Conservation (phyloP, 2,113 vertebrate genomes). For the Alethe castanea region DNA sequence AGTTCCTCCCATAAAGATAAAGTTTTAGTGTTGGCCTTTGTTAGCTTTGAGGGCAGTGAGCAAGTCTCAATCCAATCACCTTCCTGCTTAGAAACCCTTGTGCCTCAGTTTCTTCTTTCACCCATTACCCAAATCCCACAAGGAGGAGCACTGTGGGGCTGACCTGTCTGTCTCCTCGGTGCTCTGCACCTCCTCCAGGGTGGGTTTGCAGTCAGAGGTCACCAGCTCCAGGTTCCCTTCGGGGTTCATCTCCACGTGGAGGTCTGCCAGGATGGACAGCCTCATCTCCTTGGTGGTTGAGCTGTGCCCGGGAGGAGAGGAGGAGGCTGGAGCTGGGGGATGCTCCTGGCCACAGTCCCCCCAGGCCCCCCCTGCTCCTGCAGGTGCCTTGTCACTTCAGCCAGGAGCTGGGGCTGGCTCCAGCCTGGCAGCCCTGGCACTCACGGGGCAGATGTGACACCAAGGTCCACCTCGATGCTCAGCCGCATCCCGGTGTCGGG, state of each 20-base stretch:
- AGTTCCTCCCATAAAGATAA: not conserved
- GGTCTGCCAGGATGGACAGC: not conserved
- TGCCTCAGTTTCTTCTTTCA: not conserved
- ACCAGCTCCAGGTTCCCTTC: slow-evolving; percentile 42
- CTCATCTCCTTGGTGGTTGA: not conserved
- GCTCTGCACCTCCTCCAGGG: not conserved
- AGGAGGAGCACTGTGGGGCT: fast-evolving
- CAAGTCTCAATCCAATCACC: not conserved
- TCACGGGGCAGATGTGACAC: not conserved
- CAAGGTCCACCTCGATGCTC: not conserved
- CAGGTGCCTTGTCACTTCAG: fast-evolving
- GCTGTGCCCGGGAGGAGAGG: not conserved
- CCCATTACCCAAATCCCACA: fast-evolving
- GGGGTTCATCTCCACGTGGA: not conserved
- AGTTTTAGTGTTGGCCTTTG: not conserved
- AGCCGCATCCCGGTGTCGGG: not conserved
- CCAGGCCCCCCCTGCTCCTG: not conserved
- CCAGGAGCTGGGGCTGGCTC: not conserved
- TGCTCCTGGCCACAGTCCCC: fast-evolving
- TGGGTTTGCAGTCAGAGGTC: slow-evolving; percentile 21
- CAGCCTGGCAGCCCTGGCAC: fast-evolving
- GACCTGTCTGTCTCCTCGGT: not conserved
- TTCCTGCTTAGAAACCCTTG: not conserved
- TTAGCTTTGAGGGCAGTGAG: not conserved
- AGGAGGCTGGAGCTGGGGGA: not conserved